phyloP scores from a whole-genome alignment of 2,797 vertebrate species.

The Gouania willdenowi region DNA sequence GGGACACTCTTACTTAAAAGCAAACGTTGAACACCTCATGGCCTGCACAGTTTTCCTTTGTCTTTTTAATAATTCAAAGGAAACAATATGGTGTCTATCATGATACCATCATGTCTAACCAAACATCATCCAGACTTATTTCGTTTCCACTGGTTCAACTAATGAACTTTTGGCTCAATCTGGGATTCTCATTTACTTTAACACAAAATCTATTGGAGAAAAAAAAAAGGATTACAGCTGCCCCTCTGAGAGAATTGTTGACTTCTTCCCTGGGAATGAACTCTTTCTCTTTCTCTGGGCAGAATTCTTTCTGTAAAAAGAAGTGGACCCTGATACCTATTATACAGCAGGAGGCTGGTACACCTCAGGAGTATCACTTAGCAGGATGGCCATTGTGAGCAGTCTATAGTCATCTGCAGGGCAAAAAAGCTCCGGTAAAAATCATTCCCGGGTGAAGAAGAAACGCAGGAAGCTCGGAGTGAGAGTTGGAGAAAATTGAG shows the following conservation, averaged over 20 bases:
- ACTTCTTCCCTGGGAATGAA: background rate
- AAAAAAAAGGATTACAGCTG: no score
- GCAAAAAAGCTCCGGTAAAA: conserved; percentile 30
- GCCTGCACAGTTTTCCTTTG: no score
- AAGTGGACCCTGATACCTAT: conserved; percentile 8
- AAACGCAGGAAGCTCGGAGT: conserved; percentile 26
- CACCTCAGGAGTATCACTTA: conserved; percentile 23
- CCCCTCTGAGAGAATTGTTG: background rate
- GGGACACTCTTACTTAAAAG: no score
- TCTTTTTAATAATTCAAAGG: no score
- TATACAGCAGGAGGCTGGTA: conserved; percentile 32
- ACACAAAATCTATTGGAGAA: no score
- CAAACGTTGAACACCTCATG: no score
- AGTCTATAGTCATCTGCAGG: conserved; percentile 26
- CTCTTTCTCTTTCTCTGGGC: conserved; percentile 1
- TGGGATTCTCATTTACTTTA: background rate
- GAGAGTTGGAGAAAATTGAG: conserved; percentile 12
- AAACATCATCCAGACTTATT: background rate
- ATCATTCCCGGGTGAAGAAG: conserved; percentile 20
- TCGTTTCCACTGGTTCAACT: background rate
- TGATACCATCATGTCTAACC: background rate
- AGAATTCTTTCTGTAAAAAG: conserved; percentile 9
- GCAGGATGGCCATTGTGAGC: conserved; percentile 25
- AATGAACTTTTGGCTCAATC: background rate
- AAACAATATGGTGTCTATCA: no score